phyloP scores from a whole-genome alignment of 2,797 vertebrate species.

The Lates japonicus region DNA sequence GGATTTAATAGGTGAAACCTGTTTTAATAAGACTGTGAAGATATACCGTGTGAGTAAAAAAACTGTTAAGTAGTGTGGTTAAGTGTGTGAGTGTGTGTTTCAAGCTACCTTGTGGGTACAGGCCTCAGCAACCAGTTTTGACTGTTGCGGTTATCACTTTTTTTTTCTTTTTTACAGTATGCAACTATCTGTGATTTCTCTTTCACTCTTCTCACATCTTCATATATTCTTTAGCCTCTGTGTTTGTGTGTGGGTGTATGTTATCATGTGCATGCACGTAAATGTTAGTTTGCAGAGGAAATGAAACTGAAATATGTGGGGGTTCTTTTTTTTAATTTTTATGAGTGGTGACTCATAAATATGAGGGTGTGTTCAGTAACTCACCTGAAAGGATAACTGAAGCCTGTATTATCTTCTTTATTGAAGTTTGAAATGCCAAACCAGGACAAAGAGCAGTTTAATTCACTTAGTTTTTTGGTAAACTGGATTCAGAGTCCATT shows the following conservation, averaged over 20 bases:
- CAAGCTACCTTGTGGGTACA: slow-evolving; percentile 40
- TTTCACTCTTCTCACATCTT: slow-evolving; percentile 6
- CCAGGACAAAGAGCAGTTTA: neutral
- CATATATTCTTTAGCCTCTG: neutral
- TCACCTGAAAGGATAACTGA: neutral
- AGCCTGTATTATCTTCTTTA: neutral
- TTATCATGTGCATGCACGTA: neutral
- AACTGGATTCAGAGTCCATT: neutral
- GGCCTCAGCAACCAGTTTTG: slow-evolving; percentile 30
- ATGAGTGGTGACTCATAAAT: slow-evolving; percentile 3
- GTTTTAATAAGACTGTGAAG: neutral
- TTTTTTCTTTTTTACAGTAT: neutral
- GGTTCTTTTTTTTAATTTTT: too few relatives aligned
- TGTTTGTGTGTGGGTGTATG: neutral
- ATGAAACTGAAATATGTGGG: slow-evolving; percentile 30
- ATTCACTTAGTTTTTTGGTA: neutral
- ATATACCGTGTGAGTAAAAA: neutral
- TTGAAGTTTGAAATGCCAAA: neutral
- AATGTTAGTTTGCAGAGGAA: slow-evolving; percentile 25
- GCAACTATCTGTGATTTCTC: slow-evolving; percentile 41
- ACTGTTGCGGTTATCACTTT: slow-evolving; percentile 68
- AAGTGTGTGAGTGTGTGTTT: neutral
- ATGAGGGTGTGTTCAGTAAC: neutral
- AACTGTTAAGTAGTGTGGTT: neutral
- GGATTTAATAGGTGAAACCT: neutral